These are phyloP conservation scores for Orgyia antiqua DNA, from an alignment of 2,888 invertebrate genomes.

Conservation along the genomic window DNA sequence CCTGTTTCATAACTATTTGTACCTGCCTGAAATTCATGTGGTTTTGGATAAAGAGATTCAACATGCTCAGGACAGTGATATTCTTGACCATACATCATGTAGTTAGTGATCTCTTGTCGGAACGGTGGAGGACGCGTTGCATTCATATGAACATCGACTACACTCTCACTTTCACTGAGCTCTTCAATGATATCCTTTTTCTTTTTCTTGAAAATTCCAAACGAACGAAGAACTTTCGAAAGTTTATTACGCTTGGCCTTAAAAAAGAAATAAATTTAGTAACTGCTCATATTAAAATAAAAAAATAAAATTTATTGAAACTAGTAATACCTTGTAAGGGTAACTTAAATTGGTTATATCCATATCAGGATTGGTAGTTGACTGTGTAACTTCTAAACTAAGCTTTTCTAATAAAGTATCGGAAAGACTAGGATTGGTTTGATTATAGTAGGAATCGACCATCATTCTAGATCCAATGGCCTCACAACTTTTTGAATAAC, in stretches of 20 bases:
- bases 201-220: slow-evolving; percentile 50
- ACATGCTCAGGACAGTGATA: slow-evolving; percentile 41
- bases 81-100: slow-evolving; percentile 51
- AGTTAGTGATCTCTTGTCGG: slow-evolving; percentile 50
- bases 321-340: slow-evolving; percentile 32
- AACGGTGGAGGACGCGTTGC: slow-evolving; percentile 33
- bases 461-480: slow-evolving; percentile 46
- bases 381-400: slow-evolving; percentile 40
- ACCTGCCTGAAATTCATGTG: slow-evolving; percentile 2
- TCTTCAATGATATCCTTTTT: slow-evolving; percentile 51
- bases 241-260: slow-evolving; percentile 46
- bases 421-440: slow-evolving; percentile 47
- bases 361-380: too few species aligned
- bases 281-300: not conserved
- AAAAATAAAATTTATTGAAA: not conserved
- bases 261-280: slow-evolving; percentile 19
- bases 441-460: slow-evolving; percentile 34
- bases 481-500: slow-evolving; percentile 64
- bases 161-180: slow-evolving; percentile 46
- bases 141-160: slow-evolving; percentile 32
- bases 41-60: slow-evolving; percentile 17
- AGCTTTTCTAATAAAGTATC: slow-evolving; percentile 56
- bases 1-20: slow-evolving; percentile 2
- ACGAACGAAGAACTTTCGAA: slow-evolving; percentile 40
- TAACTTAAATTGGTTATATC: slow-evolving; percentile 31